Percentiles rank a stretch among this genome's conserved stretches.
Evolutionary conservation across 2,113 vertebrate genomes (phyloP).

Genomic region (Circaetus gallicus): DNA sequence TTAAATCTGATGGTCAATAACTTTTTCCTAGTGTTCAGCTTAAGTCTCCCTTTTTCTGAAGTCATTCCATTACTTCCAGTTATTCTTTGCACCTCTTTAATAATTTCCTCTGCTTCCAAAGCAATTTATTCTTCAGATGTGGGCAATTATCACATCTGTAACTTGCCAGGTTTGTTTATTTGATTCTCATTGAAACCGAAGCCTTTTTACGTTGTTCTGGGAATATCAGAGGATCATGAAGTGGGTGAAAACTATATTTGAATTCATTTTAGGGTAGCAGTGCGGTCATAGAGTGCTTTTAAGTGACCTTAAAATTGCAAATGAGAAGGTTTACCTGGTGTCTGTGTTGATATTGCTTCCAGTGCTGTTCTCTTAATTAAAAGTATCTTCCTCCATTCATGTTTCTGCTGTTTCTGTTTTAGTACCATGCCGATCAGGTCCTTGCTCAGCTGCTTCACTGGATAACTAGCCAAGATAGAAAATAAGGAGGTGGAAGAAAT

Average conservation of each 20-base stretch:
- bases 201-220: not conserved
- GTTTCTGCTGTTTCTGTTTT: not conserved
- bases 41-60: not conserved
- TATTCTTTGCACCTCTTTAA: not conserved
- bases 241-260: not conserved
- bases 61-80: not conserved
- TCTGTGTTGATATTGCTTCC: not conserved
- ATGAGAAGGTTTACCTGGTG: not conserved
- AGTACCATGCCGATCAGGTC: not conserved
- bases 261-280: not conserved
- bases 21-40: not conserved
- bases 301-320: not conserved
- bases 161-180: not conserved
- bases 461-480: not conserved
- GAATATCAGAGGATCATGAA: not conserved
- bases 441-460: not conserved
- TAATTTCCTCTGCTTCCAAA: not conserved
- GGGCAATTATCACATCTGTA: not conserved
- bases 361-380: not conserved
- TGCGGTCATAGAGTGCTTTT: not conserved
- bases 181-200: not conserved
- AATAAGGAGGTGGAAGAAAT: not conserved
- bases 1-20: not conserved
- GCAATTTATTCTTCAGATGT: not conserved
- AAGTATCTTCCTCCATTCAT: not conserved